Evolutionary conservation across 1,140 invertebrate species (phyloP), one percentile per base, ranked within the genome.

Genomic region (Dreissena polymorpha): DNA sequence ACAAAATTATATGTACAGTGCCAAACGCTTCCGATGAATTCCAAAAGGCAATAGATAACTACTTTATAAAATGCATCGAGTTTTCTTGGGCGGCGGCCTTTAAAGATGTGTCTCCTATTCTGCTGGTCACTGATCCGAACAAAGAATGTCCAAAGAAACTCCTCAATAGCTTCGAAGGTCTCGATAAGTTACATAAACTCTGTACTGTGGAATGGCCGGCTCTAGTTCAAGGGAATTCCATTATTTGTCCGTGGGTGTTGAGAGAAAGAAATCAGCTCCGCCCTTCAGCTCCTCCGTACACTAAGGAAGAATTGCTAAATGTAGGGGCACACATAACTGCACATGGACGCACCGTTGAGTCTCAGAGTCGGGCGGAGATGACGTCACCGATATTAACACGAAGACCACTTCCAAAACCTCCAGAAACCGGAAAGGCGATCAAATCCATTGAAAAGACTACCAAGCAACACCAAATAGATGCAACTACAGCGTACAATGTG

Each of bases 131-230:
- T n/a, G 50, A 18, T 23, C 76, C 76, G 21, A 53, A 57, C 0
- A 55, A 70, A 60, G 76, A 79, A 21, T 79, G 76, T 55, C 39
- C 39, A 39, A 69, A 78, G 49, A 13, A 69, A 2, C 68, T 79
- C 5, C 10, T 39, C 0, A 29, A 29, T n/a, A 18, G 69, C 12
- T 79, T 79, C 21, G 25, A 51, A 70, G 51, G 29, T 18, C 67
- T 69, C 1, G 67, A 70, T n/a, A 60, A 23, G 14, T 39, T 39
- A 8, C 39, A 39, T 39, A 39, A 39, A 39, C 39, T 39, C 3
- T 39, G 39, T 39, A 60, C 53, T 3, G 76, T 79, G 13, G 76
- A 79, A 70, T 79, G 76, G 76, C 76, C 76, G 21, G 76, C 76
- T 16, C 13, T 79, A 16, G 64, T 79, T 14, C 76, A 76, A 67